These are phyloP conservation scores for Parotocinclus haroldoi DNA, from an alignment of 2,797 vertebrate genomes.

Conservation along the genomic window DNA sequence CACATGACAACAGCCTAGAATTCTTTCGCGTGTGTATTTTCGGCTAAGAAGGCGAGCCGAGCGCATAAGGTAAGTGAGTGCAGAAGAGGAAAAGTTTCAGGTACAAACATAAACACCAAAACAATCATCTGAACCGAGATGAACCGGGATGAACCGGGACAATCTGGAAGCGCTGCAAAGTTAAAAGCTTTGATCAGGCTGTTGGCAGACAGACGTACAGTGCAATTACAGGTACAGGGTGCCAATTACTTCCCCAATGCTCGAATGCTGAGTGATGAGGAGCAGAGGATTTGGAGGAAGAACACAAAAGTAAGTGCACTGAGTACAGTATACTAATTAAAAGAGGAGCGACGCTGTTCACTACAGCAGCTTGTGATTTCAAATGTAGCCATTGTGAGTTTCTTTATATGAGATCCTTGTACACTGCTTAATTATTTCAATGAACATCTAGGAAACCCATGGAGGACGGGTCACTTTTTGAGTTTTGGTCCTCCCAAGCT, in stretches of 20 bases:
- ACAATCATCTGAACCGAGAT: slow-evolving; percentile 45
- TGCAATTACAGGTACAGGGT: slow-evolving; percentile 73
- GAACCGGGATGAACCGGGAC: slow-evolving; percentile 36
- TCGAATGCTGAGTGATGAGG: slow-evolving; percentile 63
- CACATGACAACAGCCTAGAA: slow-evolving; percentile 1
- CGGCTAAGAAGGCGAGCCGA: slow-evolving; percentile 34
- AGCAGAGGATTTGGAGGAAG: neutral
- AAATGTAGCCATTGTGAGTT: no score
- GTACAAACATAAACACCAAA: slow-evolving; percentile 2
- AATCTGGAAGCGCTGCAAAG: slow-evolving; percentile 57
- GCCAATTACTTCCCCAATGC: slow-evolving; percentile 88
- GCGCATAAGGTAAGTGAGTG: neutral
- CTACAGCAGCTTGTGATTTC: no score
- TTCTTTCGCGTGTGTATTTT: slow-evolving; percentile 39
- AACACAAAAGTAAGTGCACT: neutral
- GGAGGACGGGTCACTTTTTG: no score
- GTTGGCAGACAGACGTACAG: slow-evolving; percentile 64
- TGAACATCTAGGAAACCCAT: no score
- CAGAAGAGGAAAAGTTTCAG: no score
- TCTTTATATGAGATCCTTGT: no score
- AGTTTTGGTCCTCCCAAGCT: no score
- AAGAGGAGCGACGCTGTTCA: no score
- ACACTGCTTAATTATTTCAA: no score
- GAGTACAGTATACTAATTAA: no score
- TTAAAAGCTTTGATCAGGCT: slow-evolving; percentile 70